These are phyloP conservation scores for Marcusenius ussheri DNA, from an alignment of 2,113 vertebrate species.

Conservation along the genomic window DNA sequence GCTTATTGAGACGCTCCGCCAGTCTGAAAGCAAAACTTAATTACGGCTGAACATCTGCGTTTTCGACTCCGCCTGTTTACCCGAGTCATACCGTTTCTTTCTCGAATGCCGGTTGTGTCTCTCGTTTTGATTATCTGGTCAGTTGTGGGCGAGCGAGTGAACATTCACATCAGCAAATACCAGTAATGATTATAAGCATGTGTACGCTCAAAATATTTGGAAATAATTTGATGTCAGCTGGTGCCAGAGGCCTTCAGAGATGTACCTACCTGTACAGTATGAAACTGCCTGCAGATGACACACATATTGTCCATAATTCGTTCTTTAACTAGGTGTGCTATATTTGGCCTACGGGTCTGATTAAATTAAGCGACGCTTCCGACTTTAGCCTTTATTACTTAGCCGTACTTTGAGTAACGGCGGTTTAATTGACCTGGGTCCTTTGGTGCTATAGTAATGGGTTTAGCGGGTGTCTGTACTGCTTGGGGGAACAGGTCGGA, in stretches of 20 bases:
- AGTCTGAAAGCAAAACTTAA: slow-evolving; percentile 31
- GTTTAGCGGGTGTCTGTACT: background rate
- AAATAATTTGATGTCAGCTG: background rate
- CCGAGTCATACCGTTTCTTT: background rate
- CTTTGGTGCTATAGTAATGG: background rate
- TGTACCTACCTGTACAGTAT: background rate
- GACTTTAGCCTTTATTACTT: slow-evolving; percentile 2
- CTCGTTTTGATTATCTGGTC: background rate
- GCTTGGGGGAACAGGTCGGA: background rate
- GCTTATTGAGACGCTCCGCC: slow-evolving; percentile 32
- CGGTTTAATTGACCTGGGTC: slow-evolving; percentile 5
- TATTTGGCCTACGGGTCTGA: slow-evolving; percentile 5
- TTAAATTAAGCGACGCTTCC: background rate
- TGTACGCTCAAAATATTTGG: background rate
- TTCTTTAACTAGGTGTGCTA: slow-evolving; percentile 1
- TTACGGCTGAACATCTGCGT: slow-evolving; percentile 7
- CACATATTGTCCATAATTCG: slow-evolving; percentile 8
- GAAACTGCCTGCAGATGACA: background rate
- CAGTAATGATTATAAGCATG: background rate
- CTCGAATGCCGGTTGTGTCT: background rate
- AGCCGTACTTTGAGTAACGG: background rate
- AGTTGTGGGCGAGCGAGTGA: background rate
- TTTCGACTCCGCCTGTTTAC: background rate
- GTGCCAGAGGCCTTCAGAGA: background rate
- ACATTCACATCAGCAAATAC: background rate